Evolutionary conservation across 2,113 vertebrate genomes (phyloP).

Genomic region (Elachura formosa): DNA sequence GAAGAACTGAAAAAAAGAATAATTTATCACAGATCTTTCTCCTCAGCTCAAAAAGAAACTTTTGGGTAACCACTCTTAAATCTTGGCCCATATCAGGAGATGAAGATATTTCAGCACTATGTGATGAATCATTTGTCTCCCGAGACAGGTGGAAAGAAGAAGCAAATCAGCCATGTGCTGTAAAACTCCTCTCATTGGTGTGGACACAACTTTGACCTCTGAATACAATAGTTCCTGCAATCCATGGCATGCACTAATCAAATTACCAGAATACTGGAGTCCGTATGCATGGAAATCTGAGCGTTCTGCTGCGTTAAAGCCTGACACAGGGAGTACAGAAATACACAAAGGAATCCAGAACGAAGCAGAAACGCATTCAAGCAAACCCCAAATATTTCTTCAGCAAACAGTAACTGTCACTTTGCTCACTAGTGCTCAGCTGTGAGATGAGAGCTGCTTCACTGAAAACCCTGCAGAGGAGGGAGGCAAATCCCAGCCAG

Average conservation of each 20-base stretch:
- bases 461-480: background rate
- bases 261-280: background rate
- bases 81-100: background rate
- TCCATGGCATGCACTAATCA: background rate
- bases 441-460: background rate
- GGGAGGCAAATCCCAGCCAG: background rate
- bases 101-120: background rate
- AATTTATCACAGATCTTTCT: background rate
- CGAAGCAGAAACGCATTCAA: background rate
- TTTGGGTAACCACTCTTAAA: background rate
- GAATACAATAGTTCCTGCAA: background rate
- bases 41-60: background rate
- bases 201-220: background rate
- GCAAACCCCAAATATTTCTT: background rate
- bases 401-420: background rate
- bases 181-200: background rate
- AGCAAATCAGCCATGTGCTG: background rate
- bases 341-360: background rate
- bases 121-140: slow-evolving; percentile 8
- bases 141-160: slow-evolving; percentile 11
- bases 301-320: rapidly evolving
- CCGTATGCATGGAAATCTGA: background rate
- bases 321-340: background rate
- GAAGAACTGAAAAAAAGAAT: slow-evolving; percentile 16
- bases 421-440: background rate